Percentiles rank a stretch among this genome's conserved stretches.
Conservation (phyloP, 2,888 invertebrate species). For the Lypha dubia region DNA sequence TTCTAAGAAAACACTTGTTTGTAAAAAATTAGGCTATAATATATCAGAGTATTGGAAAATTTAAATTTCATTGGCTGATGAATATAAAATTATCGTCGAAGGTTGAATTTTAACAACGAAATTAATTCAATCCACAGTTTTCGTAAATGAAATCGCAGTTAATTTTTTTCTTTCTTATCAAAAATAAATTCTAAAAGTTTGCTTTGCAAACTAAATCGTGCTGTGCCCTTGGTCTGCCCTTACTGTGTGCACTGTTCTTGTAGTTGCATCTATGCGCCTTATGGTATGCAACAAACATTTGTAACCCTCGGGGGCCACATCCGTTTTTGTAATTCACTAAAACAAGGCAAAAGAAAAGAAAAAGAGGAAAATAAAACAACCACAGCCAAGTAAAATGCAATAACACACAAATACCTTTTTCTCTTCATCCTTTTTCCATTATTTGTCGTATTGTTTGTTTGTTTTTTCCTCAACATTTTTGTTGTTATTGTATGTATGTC, state of each 20-base stretch:
- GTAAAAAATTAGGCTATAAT: too few relatives aligned
- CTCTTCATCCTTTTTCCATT: not conserved
- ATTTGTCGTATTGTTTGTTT: not conserved
- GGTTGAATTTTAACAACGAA: too few relatives aligned
- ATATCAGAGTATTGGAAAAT: too few relatives aligned
- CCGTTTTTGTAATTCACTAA: conserved; percentile 65
- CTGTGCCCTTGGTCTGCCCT: conserved; percentile 31
- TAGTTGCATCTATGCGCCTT: conserved; percentile 69
- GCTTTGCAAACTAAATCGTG: not conserved
- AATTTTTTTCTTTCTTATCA: too few relatives aligned
- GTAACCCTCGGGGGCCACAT: conserved; percentile 73
- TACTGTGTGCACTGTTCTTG: conserved; percentile 1
- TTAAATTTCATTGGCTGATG: too few relatives aligned
- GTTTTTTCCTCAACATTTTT: conserved; percentile 1
- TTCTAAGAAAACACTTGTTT: too few relatives aligned
- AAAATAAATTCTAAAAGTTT: too few relatives aligned
- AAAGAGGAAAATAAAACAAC: not conserved
- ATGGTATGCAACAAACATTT: conserved; percentile 70
- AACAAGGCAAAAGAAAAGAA: conserved; percentile 23
- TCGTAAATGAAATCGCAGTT: too few relatives aligned
- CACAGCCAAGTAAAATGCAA: not conserved
- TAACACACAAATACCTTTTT: conserved; percentile 13
- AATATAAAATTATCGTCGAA: too few relatives aligned
- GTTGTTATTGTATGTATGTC: conserved; percentile 19
- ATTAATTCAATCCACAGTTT: too few relatives aligned